A percentile compares a stretch with the other conserved stretches of the same genome.
Conservation (phyloP, 2,113 vertebrate genomes). For the Turdus rufiventris region DNA sequence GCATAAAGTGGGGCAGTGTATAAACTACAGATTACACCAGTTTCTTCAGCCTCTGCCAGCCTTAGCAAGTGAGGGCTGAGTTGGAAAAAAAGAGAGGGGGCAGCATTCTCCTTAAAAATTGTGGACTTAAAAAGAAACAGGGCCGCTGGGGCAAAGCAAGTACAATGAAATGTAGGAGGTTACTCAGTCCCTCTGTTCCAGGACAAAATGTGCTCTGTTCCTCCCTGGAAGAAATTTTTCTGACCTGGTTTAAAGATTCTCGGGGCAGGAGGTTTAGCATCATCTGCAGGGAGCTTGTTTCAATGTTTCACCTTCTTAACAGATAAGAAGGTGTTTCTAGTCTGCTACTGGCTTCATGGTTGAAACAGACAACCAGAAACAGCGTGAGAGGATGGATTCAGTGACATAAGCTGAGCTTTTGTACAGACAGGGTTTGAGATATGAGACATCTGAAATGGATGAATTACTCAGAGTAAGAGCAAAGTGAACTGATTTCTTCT, state of each 20-base stretch:
- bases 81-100: not conserved
- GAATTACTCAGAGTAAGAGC: not conserved
- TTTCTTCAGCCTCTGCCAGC: not conserved
- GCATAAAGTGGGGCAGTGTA: not conserved
- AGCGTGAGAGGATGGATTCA: not conserved
- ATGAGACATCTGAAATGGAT: not conserved
- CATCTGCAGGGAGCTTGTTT: not conserved
- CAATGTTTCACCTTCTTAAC: conserved; percentile 17
- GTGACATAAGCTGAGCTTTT: not conserved
- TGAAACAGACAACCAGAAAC: not conserved
- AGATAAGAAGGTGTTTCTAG: not conserved
- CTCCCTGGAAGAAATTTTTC: not conserved
- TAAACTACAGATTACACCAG: rapidly evolving
- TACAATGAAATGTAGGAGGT: not conserved
- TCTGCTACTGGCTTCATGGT: not conserved
- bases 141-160: not conserved
- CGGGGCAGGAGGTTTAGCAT: not conserved
- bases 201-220: conserved; percentile 22
- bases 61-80: not conserved
- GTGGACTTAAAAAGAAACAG: not conserved
- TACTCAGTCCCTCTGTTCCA: not conserved
- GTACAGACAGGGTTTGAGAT: not conserved
- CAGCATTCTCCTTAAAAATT: not conserved
- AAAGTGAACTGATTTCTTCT: not conserved
- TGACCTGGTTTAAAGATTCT: conserved; percentile 16